phyloP scores from a whole-genome alignment of 2,113 vertebrate genomes.

The Etia nguti region DNA sequence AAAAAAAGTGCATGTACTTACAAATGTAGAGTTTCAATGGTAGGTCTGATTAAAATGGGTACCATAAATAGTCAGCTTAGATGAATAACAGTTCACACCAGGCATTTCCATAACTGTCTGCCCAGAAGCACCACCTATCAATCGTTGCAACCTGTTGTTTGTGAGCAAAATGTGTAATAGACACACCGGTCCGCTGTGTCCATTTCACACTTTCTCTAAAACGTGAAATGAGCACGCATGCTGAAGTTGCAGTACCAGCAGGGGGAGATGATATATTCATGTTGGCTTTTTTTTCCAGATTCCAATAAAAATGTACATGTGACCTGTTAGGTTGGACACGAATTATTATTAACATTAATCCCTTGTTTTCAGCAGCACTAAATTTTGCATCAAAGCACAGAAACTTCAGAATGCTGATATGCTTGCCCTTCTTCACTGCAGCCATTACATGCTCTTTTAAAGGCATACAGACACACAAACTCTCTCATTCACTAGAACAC shows the following conservation, averaged over 20 bases:
- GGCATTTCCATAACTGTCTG: neutral
- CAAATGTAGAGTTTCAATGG: neutral
- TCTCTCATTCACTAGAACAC: neutral
- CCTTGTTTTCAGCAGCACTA: neutral
- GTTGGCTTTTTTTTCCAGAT: neutral
- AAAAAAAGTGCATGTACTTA: neutral
- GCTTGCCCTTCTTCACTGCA: neutral
- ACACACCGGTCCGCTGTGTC: neutral
- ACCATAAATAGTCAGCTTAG: neutral
- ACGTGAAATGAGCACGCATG: neutral
- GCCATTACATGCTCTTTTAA: neutral
- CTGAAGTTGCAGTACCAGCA: neutral
- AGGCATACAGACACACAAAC: neutral
- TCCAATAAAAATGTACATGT: neutral
- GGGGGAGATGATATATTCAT: neutral
- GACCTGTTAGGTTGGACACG: neutral
- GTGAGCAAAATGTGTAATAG: neutral
- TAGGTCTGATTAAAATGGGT: neutral
- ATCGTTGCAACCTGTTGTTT: neutral
- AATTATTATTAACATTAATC: neutral
- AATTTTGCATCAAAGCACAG: neutral
- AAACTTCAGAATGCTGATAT: neutral
- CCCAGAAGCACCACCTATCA: neutral
- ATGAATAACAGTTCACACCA: neutral
- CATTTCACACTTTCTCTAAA: neutral